phyloP scores from a whole-genome alignment of 2,888 invertebrate species.

The Drosophila lacicola region DNA sequence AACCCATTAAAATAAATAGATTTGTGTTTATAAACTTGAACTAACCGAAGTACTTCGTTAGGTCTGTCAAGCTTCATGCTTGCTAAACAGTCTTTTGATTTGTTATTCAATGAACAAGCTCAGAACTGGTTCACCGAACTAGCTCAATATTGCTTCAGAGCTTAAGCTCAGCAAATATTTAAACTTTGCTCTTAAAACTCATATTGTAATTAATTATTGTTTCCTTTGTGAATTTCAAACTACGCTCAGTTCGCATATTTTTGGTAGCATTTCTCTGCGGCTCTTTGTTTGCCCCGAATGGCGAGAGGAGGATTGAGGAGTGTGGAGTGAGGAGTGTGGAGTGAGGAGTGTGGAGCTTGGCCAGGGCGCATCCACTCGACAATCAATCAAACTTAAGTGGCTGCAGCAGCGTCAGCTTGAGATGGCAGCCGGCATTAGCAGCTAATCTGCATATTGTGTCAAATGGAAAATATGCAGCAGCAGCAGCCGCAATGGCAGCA shows the following conservation, averaged over 20 bases:
- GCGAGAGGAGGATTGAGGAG: not conserved
- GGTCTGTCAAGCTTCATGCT: too few relatives aligned
- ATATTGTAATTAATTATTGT: not conserved
- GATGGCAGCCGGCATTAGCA: slow-evolving; percentile 55
- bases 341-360: slow-evolving; percentile 1
- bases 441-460: slow-evolving; percentile 80
- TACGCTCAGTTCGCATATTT: not conserved
- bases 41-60: too few relatives aligned
- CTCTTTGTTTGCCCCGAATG: slow-evolving; percentile 2
- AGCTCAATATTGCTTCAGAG: not conserved
- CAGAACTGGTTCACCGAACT: not conserved
- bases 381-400: slow-evolving; percentile 76
- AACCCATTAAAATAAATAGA: too few relatives aligned
- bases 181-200: not conserved
- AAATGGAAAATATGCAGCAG: slow-evolving; percentile 51
- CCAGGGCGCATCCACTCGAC: slow-evolving; percentile 52
- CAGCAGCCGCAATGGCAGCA: not conserved
- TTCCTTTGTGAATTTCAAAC: slow-evolving; percentile 3
- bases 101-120: too few relatives aligned
- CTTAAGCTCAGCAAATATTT: not conserved
- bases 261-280: slow-evolving; percentile 5
- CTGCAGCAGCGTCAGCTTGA: slow-evolving; percentile 26
- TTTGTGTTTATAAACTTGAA: too few relatives aligned
- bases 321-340: not conserved
- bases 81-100: too few relatives aligned